Percentiles rank a stretch among this genome's conserved stretches.
Conservation (phyloP, 2,113 vertebrate species). For the Gallinago jamesoni region DNA sequence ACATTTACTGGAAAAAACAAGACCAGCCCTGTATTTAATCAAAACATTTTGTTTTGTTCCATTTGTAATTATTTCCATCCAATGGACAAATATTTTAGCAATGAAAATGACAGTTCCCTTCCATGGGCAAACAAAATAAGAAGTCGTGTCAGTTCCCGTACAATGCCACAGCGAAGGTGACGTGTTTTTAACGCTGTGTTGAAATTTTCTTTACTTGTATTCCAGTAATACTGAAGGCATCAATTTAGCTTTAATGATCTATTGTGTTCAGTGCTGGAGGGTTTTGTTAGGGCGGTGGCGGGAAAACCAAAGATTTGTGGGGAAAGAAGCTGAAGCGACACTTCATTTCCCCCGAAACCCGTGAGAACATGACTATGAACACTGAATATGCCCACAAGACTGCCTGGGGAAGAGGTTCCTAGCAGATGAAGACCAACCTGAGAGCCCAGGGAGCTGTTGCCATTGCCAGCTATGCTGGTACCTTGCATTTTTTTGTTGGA, state of each 20-base stretch:
- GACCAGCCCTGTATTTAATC: conserved; percentile 45
- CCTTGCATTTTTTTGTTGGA: not conserved
- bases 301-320: not conserved
- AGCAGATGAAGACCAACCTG: not conserved
- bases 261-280: not conserved
- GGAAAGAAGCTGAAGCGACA: not conserved
- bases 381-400: not conserved
- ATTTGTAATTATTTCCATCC: conserved; percentile 56
- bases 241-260: not conserved
- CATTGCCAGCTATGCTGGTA: not conserved
- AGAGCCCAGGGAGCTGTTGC: not conserved
- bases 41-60: conserved; percentile 50
- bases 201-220: conserved; percentile 15
- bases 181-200: not conserved
- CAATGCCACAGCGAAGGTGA: not conserved
- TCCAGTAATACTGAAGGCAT: not conserved
- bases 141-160: not conserved
- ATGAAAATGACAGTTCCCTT: conserved; percentile 1
- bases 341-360: not conserved
- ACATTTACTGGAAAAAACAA: conserved; percentile 42
- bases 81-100: conserved; percentile 31
- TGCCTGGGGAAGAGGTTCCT: not conserved
- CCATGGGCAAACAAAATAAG: not conserved
- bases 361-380: not conserved
- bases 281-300: not conserved